Evolutionary conservation across 2,113 vertebrate genomes (phyloP).

Genomic region (Ibidorhyncha struthersii): DNA sequence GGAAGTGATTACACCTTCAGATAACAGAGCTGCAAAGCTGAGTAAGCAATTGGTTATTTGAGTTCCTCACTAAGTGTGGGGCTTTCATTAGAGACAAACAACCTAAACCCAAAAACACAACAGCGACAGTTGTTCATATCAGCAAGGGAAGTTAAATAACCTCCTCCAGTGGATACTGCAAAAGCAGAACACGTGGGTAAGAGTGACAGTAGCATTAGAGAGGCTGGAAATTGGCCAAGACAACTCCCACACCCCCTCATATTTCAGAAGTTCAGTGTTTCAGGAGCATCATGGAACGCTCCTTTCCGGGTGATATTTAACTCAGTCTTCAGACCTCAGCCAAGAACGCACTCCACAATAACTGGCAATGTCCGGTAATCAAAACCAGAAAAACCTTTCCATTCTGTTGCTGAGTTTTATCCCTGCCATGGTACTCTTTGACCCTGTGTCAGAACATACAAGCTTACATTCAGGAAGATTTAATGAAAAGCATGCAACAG

Average conservation of each 20-base stretch:
- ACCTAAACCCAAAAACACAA: background rate
- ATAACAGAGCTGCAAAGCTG: conserved; percentile 15
- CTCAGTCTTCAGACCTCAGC: background rate
- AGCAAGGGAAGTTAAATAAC: conserved; percentile 1
- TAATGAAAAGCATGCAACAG: conserved; percentile 50
- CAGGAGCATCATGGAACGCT: background rate
- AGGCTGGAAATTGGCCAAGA: background rate
- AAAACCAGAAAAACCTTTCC: conserved; percentile 33
- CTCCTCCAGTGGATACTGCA: background rate
- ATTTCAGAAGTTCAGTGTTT: background rate
- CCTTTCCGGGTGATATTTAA: background rate
- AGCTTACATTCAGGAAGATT: conserved; percentile 35
- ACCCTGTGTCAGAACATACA: conserved; percentile 37
- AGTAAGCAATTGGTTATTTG: conserved; percentile 4
- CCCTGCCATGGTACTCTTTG: conserved; percentile 11
- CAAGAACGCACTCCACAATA: background rate
- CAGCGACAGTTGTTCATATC: background rate
- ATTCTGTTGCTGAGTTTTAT: background rate
- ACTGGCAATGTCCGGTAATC: background rate
- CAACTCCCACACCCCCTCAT: background rate
- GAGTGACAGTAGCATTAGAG: background rate
- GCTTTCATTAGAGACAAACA: conserved; percentile 9
- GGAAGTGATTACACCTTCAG: conserved; percentile 17
- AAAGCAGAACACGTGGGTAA: background rate
- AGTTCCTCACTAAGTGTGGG: background rate